Base-by-base conservation (phyloP, 2,797 vertebrate genomes). In the Anguilla megastoma region DNA sequence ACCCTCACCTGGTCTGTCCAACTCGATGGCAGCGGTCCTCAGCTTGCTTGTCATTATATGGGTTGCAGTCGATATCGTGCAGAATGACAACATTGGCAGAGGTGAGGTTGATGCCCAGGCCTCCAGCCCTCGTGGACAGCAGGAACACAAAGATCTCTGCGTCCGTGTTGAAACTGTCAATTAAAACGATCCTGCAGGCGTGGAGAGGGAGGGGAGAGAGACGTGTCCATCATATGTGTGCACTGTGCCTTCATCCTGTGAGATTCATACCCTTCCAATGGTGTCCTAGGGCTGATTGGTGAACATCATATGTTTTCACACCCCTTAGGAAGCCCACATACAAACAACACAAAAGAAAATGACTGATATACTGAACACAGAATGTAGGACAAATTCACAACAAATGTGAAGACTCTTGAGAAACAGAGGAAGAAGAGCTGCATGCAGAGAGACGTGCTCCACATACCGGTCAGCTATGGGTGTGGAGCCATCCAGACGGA, bases 21-120 rank as follows among this genome's bases (percentile, higher is more conserved):
- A 98, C 96, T 92, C 97, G 94, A 30, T 98, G 97, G 89, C 97
- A 97, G 66, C 97, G 94, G 86, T 97, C 97, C 90, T 97, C 97
- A 0, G 97, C 97, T 91, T 98, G 97, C 88, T 97, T 97, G 90
- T 98, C 97, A 2, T 97, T 98, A 90, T 97, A 97, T 0, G 97
- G 97, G 87, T 98, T 97, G 91, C 97, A 97, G 87, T 98, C 97
- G 63, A 97, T 97, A 91, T 97, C 97, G 4, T 97, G 97, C 87
- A 98, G 95, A 90, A 98, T 96, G 83, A 98, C 97, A 30, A 96
- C 94, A 8, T 97, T 98, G 88, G 97, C 97, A 0, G 97, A 97
- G 30, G 97, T 97, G 90, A 98, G 93, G 91, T 98, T 98, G 92
- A 98, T 97, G 71, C 97, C 97, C 90, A 98, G 93, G 54, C 97